A percentile compares a stretch with the other conserved stretches of the same genome.
phyloP scores from a whole-genome alignment of 2,113 vertebrate genomes.

The Mobula birostris region DNA sequence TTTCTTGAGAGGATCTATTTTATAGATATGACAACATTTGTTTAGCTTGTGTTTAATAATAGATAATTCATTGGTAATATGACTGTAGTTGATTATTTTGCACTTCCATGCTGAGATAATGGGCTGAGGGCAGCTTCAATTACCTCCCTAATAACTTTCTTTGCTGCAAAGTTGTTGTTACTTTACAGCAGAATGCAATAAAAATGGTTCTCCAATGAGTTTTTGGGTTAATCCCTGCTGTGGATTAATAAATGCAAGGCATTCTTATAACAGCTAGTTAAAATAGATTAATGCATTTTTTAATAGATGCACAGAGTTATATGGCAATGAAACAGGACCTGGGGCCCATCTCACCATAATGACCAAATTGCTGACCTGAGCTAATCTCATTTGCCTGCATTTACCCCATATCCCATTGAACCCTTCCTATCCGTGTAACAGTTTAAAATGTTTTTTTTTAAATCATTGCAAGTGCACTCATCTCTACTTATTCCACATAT shows the following conservation, averaged over 20 bases:
- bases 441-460: no score
- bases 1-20: not conserved
- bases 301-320: not conserved
- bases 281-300: not conserved
- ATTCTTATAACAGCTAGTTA: conserved; percentile 10
- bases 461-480: no score
- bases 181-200: conserved; percentile 16
- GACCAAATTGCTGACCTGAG: no score
- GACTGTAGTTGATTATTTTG: not conserved
- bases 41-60: conserved; percentile 22
- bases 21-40: not conserved
- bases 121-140: not conserved
- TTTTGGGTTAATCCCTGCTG: not conserved
- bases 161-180: not conserved
- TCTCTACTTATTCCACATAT: no score
- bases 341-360: not conserved
- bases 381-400: no score
- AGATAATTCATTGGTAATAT: conserved; percentile 1
- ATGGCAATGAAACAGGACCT: not conserved
- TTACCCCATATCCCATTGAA: no score
- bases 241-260: not conserved
- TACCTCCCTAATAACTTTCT: not conserved
- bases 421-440: no score
- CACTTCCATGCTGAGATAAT: not conserved
- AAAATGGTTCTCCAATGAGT: conserved; percentile 17